Conservation (phyloP, 2,888 invertebrate species). For the Ligdia adustata region DNA sequence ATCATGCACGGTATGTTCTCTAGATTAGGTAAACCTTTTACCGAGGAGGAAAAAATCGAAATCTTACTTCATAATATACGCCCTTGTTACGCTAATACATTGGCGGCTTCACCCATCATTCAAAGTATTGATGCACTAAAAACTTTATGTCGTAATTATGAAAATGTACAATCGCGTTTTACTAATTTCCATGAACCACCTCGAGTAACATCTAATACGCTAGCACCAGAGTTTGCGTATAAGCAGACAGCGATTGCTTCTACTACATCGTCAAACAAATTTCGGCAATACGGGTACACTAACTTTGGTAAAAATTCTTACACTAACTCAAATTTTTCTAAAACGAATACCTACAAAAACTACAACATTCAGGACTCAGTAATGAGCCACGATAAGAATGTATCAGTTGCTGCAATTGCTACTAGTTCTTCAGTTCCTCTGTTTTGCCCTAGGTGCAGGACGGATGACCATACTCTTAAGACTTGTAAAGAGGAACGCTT, state of each 20-base stretch:
- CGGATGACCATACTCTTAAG: background rate
- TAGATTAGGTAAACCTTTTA: conserved; percentile 19
- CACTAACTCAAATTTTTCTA: background rate
- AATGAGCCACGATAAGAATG: background rate
- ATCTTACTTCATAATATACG: conserved; percentile 36
- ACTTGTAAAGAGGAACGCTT: background rate
- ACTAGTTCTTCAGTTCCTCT: background rate
- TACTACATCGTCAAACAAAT: background rate
- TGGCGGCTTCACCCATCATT: conserved; percentile 17
- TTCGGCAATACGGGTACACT: background rate
- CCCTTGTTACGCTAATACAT: conserved; percentile 28
- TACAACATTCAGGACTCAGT: background rate
- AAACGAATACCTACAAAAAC: background rate
- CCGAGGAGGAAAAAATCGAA: conserved; percentile 34
- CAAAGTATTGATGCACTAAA: conserved; percentile 9
- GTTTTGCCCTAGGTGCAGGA: conserved; percentile 13
- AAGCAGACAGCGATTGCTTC: background rate
- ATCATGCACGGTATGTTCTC: conserved; percentile 38
- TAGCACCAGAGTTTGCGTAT: conserved; percentile 32
- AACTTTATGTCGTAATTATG: conserved; percentile 29
- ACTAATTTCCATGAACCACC: conserved; percentile 32
- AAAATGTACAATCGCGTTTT: conserved; percentile 17
- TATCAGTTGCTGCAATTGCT: background rate
- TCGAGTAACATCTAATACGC: background rate
- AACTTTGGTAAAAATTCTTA: background rate